Evolutionary conservation across 2,888 invertebrate species (phyloP), one percentile per base, ranked within the genome.

Genomic region (Gasteruption jaculator): DNA sequence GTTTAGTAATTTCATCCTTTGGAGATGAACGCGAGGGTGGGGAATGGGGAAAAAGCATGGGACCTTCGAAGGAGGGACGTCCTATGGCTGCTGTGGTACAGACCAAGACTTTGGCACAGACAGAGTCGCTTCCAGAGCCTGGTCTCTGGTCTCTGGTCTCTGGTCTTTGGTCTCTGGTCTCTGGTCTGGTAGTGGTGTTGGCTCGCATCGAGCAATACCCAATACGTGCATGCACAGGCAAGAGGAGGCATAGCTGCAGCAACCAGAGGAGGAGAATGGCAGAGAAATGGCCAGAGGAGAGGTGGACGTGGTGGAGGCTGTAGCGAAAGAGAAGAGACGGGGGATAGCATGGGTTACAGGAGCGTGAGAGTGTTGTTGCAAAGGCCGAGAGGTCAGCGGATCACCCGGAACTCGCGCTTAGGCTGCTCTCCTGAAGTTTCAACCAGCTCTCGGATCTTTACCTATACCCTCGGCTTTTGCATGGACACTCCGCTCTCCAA

Each of bases 371-470:
- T 68, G 68, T 69, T 68, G 68, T 67, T 66, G 68, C 64, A 68
- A 67, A 69, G 68, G 69, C 69, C 69, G 69, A 67, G 69, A 68
- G 70, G 70, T 69, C 70, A 69, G 70, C 69, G 69, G 69, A 68
- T 70, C 69, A 70, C 69, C 70, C 70, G 70, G 70, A 70, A 70
- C 70, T 70, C 70, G 67, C 68, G 68, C 65, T 61, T 59, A 60
- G 60, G 59, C 60, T 60, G 56, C 57, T n/a, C n/a, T n/a, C n/a
- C n/a, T n/a, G 54, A 56, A 61, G 61, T 61, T 58, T 60, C 56
- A 60, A 56, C 60, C 58, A 58, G 58, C 58, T 46, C 50, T 54
- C 60, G 53, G 58, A 59, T 58, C 60, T 58, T 53, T 51, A 53
- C 58, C 57, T 57, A 56, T 56, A 60, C 50, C 58, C 56, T 48